A percentile compares a stretch with the other conserved stretches of the same genome.
These are phyloP conservation scores for Selene dorsalis DNA, from an alignment of 2,797 vertebrate genomes.

Conservation along the genomic window DNA sequence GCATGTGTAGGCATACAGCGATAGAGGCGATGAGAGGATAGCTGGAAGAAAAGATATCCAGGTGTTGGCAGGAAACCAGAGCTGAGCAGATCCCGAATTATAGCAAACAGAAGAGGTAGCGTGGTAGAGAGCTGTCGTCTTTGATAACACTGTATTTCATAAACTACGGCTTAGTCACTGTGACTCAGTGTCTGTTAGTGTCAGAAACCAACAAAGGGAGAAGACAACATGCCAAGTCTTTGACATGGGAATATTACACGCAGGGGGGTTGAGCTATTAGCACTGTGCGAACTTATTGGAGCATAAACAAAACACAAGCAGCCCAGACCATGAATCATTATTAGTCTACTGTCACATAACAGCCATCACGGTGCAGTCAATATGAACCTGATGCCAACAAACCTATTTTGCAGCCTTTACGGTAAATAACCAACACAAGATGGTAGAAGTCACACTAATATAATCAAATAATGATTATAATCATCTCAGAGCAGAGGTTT, in stretches of 20 bases:
- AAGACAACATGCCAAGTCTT: slow-evolving; percentile 27
- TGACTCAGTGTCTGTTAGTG: slow-evolving; percentile 64
- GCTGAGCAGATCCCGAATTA: slow-evolving; percentile 5
- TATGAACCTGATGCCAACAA: slow-evolving; percentile 50
- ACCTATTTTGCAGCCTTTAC: background rate
- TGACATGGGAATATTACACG: slow-evolving; percentile 42
- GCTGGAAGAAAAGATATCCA: slow-evolving; percentile 27
- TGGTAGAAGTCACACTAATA: background rate
- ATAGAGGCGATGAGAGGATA: background rate
- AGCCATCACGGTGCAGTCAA: slow-evolving; percentile 47
- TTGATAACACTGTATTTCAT: slow-evolving; percentile 28
- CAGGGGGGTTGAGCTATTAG: slow-evolving; percentile 39
- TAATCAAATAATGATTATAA: background rate
- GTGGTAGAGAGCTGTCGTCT: background rate
- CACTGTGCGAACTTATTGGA: slow-evolving; percentile 59
- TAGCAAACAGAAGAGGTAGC: background rate
- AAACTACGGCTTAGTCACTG: slow-evolving; percentile 50
- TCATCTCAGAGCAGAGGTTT: background rate
- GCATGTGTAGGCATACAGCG: background rate
- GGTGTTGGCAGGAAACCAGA: slow-evolving; percentile 27
- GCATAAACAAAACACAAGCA: slow-evolving; percentile 63
- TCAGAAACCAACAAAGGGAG: slow-evolving; percentile 33
- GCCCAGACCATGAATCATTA: slow-evolving; percentile 75
- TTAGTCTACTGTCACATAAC: slow-evolving; percentile 40
- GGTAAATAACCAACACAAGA: background rate